Evolutionary conservation across 2,797 vertebrate species (phyloP).

Genomic region (Cercopithecus hamlyni): DNA sequence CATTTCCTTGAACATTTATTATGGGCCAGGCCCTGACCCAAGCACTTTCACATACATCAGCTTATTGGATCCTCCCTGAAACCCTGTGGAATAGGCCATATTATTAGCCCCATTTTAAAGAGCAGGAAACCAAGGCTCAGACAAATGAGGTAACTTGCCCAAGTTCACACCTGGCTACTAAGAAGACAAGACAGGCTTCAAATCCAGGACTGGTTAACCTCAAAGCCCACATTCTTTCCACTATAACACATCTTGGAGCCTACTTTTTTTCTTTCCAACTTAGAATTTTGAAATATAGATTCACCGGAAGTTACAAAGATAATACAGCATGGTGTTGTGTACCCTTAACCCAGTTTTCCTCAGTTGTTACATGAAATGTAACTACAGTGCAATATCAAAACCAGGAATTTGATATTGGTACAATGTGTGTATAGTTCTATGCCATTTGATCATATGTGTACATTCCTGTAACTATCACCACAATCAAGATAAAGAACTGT

Average conservation of each 20-base stretch:
- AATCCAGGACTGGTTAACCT: neutral
- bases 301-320: neutral
- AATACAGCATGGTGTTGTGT: neutral
- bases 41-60: neutral
- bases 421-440: neutral
- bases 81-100: neutral
- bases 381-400: neutral
- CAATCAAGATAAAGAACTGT: neutral
- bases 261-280: neutral
- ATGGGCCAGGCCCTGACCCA: neutral
- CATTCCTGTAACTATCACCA: neutral
- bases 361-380: neutral
- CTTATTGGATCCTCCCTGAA: neutral
- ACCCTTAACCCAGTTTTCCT: neutral
- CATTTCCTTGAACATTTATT: conserved; percentile 14
- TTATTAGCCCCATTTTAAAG: neutral
- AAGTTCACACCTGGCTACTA: neutral
- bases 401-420: neutral
- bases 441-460: neutral
- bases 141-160: neutral
- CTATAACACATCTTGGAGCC: neutral
- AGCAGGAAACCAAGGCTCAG: neutral
- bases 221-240: neutral
- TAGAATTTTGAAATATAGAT: neutral
- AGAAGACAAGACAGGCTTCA: neutral